These are phyloP conservation scores for Vandiemenella viatica DNA, from an alignment of 2,888 invertebrate species.

Conservation along the genomic window DNA sequence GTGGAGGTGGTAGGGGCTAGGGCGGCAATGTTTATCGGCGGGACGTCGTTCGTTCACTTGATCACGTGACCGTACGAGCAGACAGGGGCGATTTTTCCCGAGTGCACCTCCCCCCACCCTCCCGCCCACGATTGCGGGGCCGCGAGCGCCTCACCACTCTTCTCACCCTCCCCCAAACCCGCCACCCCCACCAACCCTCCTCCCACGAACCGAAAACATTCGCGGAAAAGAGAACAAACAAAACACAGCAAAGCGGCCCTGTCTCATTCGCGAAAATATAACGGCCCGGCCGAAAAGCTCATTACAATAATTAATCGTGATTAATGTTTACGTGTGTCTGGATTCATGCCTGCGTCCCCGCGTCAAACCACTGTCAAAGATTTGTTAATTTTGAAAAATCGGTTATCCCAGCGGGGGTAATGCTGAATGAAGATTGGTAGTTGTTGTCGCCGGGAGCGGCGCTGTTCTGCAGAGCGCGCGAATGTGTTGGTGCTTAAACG, in stretches of 20 bases:
- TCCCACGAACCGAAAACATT: no score
- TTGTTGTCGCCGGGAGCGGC: no score
- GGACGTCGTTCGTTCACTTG: no score
- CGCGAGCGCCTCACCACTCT: neutral
- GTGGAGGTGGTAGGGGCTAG: no score
- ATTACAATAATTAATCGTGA: constrained; percentile 12
- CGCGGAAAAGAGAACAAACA: neutral
- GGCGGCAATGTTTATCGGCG: no score
- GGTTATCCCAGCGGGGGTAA: constrained; percentile 14
- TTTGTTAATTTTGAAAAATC: constrained; percentile 31
- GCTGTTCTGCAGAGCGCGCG: neutral
- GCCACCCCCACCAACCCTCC: no score
- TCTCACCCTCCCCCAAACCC: no score
- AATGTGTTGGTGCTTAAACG: neutral
- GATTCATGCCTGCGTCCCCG: neutral
- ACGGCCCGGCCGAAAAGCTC: constrained; percentile 5
- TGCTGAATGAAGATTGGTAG: constrained; percentile 14
- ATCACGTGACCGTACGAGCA: neutral
- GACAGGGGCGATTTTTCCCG: neutral
- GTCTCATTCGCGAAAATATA: constrained; percentile 25
- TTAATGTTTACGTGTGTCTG: constrained; percentile 11
- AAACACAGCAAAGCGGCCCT: constrained; percentile 21
- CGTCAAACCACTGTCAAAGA: constrained; percentile 24
- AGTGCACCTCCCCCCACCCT: neutral
- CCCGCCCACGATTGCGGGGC: neutral